Evolutionary conservation across 92 coral and sea anemone species (phyloP), one percentile per base, ranked within the genome.

Genomic region (Plumapathes pennacea): DNA sequence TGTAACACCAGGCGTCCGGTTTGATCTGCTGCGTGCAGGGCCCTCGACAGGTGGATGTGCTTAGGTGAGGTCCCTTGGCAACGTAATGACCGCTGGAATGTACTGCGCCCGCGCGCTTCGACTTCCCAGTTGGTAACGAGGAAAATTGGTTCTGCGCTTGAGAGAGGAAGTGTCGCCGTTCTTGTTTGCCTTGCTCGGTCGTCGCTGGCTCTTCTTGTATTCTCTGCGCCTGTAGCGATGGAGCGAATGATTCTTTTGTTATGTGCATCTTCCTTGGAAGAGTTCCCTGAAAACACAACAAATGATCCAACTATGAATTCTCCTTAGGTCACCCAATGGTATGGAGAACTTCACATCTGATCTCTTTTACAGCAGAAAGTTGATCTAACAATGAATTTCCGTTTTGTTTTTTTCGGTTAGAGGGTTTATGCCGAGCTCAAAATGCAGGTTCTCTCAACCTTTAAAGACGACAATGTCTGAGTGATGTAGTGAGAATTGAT

Each of bases 21-120:
- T 94, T 94, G 28, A 94, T 94, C 51, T 77, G 85, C 56, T 94
- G 99, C 8, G 95, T 64, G 64, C 99, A 94, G 15, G 59, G 59
- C 1, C 61, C 62, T 12, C 84, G 76, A 38, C 25, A 32, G 33
- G 44, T 20, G 10, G 68, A 10, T 27, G 28, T 50, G 39, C 56
- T 38, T 36, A 43, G 32, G 30, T 68, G 64, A 44, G 38, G n/a
- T n/a, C n/a, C 28, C 23, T 71, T 71, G 19, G 44, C 68, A 11
- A 60, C 69, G 65, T 82, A 88, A 52, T 88, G 96, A 21, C 62
- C 44, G 28, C 62, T 63, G 7, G 82, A 68, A 38, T 54, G 52
- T 53, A 69, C 68, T 0, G 63, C 54, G 43, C 61, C 46, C 38
- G 29, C 60, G 17, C 66, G 75, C 40, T 50, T 88, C 0, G 81